These are phyloP conservation scores for Agonopterix arenella DNA, from an alignment of 2,888 invertebrate species.

Conservation along the genomic window DNA sequence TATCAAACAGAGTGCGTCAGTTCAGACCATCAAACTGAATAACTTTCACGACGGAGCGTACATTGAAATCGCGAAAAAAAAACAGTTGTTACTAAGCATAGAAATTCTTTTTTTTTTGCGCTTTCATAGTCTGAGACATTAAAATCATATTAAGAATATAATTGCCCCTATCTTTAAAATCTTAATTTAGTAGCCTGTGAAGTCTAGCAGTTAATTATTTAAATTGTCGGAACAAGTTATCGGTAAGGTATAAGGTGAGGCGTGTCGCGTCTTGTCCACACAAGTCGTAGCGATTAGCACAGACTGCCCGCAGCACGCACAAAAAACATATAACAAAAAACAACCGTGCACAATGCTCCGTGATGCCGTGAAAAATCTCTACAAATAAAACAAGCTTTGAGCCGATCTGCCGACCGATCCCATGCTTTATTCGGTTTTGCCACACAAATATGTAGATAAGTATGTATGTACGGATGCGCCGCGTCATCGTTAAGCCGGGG, in stretches of 20 bases:
- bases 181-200: neutral
- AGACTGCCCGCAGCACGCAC: constrained; percentile 12
- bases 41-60: no score
- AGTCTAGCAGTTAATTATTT: neutral
- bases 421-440: constrained; percentile 12
- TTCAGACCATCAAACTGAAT: no score
- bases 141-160: no score
- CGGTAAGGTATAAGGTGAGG: constrained; percentile 21
- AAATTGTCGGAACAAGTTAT: constrained; percentile 1
- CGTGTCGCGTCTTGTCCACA: constrained; percentile 59
- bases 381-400: constrained; percentile 50
- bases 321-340: constrained; percentile 21
- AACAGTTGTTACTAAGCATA: no score
- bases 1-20: no score
- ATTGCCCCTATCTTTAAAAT: no score
- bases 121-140: no score
- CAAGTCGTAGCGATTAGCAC: constrained; percentile 52
- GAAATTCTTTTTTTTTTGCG: no score
- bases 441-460: constrained; percentile 28
- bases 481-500: neutral
- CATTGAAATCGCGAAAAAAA: no score
- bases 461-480: neutral
- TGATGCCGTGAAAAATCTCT: constrained; percentile 55
- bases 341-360: constrained; percentile 40
- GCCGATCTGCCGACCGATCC: constrained; percentile 17